Conservation (phyloP, 2,113 vertebrate species). For the Oncorhynchus nerka region DNA sequence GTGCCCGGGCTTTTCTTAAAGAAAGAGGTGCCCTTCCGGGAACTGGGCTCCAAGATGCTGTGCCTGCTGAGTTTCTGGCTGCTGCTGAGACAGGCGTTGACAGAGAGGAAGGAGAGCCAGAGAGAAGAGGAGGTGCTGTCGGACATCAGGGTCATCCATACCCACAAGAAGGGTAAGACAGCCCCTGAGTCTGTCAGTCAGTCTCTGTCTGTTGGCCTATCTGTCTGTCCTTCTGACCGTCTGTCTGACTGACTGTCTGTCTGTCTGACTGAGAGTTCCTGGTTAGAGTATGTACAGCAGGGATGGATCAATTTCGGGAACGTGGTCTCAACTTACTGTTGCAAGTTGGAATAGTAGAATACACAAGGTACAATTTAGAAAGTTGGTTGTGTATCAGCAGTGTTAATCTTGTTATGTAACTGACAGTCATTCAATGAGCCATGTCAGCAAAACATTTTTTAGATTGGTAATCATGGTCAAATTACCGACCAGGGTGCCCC, state of each 20-base stretch:
- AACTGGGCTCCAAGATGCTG: conserved; percentile 86
- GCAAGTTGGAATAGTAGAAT: too few relatives aligned
- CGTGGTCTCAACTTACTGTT: too few relatives aligned
- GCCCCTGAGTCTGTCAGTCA: neutral
- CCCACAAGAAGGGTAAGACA: conserved; percentile 79
- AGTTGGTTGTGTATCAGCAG: too few relatives aligned
- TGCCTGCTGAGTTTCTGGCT: conserved; percentile 94
- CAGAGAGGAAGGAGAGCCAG: conserved; percentile 79
- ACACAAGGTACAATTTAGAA: too few relatives aligned
- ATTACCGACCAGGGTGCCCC: too few relatives aligned
- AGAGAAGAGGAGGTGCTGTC: conserved; percentile 71
- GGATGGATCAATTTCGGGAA: too few relatives aligned
- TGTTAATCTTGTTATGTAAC: too few relatives aligned
- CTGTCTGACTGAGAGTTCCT: neutral
- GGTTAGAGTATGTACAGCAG: neutral
- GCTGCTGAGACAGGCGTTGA: conserved; percentile 88
- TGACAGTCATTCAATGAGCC: too few relatives aligned
- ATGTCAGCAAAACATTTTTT: too few relatives aligned
- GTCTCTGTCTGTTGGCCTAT: neutral
- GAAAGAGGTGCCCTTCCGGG: conserved; percentile 78
- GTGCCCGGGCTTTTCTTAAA: conserved; percentile 84
- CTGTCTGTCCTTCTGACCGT: neutral
- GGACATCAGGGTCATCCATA: conserved; percentile 77
- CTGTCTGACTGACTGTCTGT: neutral
- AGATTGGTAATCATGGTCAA: too few relatives aligned